phyloP scores from a whole-genome alignment of 2,888 invertebrate genomes.

The Callosobruchus maculatus region DNA sequence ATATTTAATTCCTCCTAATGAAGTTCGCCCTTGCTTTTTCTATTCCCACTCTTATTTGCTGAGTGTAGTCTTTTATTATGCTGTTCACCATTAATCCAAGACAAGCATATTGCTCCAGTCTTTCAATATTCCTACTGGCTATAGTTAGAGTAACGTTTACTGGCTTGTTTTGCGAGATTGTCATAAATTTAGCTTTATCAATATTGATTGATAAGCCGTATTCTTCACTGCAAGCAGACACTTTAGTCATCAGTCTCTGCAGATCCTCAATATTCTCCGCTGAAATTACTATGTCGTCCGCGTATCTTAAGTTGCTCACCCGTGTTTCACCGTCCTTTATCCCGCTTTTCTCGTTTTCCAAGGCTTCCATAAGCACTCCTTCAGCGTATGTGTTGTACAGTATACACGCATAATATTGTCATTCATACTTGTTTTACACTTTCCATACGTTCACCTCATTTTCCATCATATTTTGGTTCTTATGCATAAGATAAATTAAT shows the following conservation, averaged over 20 bases:
- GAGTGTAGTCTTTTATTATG: too few species aligned
- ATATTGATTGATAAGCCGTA: background rate
- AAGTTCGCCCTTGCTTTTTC: background rate
- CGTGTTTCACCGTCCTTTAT: constrained; percentile 2
- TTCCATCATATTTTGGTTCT: too few species aligned
- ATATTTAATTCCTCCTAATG: background rate
- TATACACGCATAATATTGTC: background rate
- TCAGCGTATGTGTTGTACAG: background rate
- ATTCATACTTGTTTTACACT: too few species aligned
- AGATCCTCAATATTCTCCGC: background rate
- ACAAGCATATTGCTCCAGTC: background rate
- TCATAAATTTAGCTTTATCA: background rate
- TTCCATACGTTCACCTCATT: too few species aligned
- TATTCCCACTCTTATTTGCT: background rate
- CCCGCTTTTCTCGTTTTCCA: background rate
- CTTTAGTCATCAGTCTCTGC: background rate
- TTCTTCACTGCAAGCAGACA: background rate
- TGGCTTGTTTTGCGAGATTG: background rate
- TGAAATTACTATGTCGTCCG: background rate
- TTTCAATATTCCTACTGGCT: background rate
- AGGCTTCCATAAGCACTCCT: background rate
- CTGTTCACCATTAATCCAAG: background rate
- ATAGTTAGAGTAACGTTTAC: background rate
- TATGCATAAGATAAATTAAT: too few species aligned
- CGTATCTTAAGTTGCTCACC: background rate